These are phyloP conservation scores for Panthera leo DNA, from an alignment of 2,113 vertebrate species.

Conservation along the genomic window DNA sequence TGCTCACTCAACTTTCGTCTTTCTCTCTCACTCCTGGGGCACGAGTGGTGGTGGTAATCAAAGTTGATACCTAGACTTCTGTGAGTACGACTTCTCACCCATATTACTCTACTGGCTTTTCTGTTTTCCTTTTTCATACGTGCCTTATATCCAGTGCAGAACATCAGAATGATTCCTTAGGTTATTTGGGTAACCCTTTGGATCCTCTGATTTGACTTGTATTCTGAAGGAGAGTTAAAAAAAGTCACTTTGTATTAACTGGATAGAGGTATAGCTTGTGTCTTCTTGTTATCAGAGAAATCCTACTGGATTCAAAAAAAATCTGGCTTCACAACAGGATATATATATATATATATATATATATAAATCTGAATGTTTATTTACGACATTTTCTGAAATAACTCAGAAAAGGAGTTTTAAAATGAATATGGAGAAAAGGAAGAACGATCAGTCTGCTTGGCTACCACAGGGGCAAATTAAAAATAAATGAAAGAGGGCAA, in stretches of 20 bases:
- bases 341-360: too few species aligned
- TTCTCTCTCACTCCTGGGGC: not conserved
- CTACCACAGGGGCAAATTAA: not conserved
- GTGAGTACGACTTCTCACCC: not conserved
- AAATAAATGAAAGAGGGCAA: not conserved
- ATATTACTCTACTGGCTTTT: not conserved
- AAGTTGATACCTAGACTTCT: not conserved
- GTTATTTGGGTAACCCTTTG: not conserved
- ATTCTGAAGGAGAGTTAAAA: not conserved
- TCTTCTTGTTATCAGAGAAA: not conserved
- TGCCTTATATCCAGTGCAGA: not conserved
- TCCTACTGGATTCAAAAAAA: not conserved
- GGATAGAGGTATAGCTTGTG: not conserved
- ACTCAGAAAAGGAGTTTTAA: not conserved
- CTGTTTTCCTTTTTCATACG: not conserved
- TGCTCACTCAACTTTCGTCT: not conserved
- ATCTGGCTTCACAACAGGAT: not conserved
- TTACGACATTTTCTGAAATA: conserved; percentile 23
- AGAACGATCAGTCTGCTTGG: not conserved
- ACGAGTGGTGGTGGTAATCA: not conserved
- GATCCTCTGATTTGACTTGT: not conserved
- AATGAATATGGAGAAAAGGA: not conserved
- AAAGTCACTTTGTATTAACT: not conserved
- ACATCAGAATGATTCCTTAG: not conserved
- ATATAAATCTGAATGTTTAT: conserved; percentile 13